A percentile compares a stretch with the other conserved stretches of the same genome.
Evolutionary conservation across 2,888 invertebrate genomes (phyloP).

Genomic region (Acronicta psi): DNA sequence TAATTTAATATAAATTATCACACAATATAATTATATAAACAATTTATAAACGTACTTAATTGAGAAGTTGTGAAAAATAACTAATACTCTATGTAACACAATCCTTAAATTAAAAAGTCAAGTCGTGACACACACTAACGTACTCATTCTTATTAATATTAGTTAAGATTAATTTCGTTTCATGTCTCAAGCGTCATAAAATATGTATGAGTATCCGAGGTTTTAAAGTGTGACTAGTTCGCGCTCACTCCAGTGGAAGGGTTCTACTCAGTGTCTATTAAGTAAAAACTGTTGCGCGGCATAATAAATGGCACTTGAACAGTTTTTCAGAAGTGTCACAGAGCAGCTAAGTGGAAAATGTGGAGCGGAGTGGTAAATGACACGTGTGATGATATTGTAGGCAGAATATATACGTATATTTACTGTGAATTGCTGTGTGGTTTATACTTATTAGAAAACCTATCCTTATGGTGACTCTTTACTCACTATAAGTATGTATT

Average conservation of each 20-base stretch:
- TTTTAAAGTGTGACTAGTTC: constrained; percentile 44
- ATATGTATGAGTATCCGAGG: constrained; percentile 38
- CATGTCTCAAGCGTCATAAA: constrained; percentile 28
- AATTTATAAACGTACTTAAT: no score
- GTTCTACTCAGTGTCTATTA: constrained; percentile 16
- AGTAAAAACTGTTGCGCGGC: constrained; percentile 36
- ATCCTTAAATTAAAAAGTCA: no score
- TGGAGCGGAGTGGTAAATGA: not conserved
- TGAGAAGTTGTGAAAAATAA: no score
- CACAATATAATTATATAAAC: no score
- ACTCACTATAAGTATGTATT: no score
- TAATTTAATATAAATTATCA: no score
- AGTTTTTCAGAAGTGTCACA: constrained; percentile 26
- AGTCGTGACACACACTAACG: not conserved
- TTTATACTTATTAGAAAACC: no score
- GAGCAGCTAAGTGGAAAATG: constrained; percentile 20
- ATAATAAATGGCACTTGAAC: constrained; percentile 32
- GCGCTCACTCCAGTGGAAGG: constrained; percentile 6
- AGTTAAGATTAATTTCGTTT: constrained; percentile 11
- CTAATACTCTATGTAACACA: no score
- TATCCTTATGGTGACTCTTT: no score
- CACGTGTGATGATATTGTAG: not conserved
- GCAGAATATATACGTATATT: not conserved
- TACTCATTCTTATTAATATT: constrained; percentile 2
- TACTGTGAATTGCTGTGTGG: not conserved